Evolutionary conservation across 2,113 vertebrate genomes (phyloP).

Genomic region (Casuarius casuarius): DNA sequence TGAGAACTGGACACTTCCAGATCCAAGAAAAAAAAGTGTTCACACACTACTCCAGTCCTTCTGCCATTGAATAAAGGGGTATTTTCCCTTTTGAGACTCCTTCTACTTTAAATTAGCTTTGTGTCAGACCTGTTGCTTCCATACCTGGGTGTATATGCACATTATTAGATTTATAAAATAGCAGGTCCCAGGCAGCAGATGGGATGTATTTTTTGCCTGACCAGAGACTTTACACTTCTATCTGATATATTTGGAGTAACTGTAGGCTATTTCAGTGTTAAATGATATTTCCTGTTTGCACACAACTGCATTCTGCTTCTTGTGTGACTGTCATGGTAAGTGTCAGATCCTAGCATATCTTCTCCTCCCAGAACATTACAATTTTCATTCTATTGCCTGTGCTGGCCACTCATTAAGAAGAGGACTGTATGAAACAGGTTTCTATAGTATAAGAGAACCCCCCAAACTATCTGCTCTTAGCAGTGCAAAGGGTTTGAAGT

Average conservation of each 20-base stretch:
- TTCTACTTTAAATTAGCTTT: not conserved
- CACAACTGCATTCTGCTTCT: not conserved
- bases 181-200: not conserved
- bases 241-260: not conserved
- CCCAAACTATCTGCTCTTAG: not conserved
- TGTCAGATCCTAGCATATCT: not conserved
- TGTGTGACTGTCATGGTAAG: rapidly evolving
- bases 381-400: not conserved
- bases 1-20: not conserved
- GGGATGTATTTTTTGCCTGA: not conserved
- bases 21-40: not conserved
- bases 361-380: not conserved
- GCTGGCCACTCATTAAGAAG: not conserved
- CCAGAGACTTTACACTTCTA: not conserved
- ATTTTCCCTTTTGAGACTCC: not conserved
- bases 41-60: not conserved
- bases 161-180: not conserved
- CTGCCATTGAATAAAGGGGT: not conserved
- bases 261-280: not conserved
- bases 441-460: not conserved
- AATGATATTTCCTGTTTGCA: not conserved
- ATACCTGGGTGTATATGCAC: not conserved
- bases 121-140: rapidly evolving
- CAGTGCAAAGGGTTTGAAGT: not conserved
- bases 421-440: not conserved